Conservation (phyloP, 2,113 vertebrate genomes). For the Myodes glareolus region DNA sequence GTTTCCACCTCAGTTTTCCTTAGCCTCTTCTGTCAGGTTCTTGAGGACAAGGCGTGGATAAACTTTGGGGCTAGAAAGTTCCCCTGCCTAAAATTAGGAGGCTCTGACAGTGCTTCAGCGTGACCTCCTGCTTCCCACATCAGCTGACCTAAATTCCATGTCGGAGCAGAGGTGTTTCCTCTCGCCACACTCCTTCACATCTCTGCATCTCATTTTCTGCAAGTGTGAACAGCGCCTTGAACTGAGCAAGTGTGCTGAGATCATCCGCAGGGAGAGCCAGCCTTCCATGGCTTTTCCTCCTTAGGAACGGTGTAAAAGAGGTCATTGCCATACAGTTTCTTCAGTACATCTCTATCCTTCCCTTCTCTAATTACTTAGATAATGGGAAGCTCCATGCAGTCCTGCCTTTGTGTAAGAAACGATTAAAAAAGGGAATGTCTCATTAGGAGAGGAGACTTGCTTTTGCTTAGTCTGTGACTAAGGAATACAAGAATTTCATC, state of each 20-base stretch:
- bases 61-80: neutral
- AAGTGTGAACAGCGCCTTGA: slow-evolving; percentile 1
- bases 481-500: neutral
- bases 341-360: neutral
- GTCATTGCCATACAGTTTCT: neutral
- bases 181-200: neutral
- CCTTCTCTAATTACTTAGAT: neutral
- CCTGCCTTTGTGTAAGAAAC: slow-evolving; percentile 5
- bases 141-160: slow-evolving; percentile 24
- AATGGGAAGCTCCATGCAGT: slow-evolving; percentile 11
- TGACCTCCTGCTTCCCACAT: neutral
- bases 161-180: neutral
- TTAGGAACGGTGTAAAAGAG: neutral
- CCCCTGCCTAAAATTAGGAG: neutral
- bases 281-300: neutral
- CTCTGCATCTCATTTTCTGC: slow-evolving; percentile 27
- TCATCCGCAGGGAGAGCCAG: slow-evolving; percentile 2
- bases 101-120: neutral
- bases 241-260: neutral
- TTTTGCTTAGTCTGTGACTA: slow-evolving; percentile 8
- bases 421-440: neutral
- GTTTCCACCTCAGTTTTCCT: neutral
- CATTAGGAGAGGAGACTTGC: slow-evolving; percentile 39
- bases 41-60: neutral
- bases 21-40: neutral